These are phyloP conservation scores for Phyllotreta striolata DNA, from an alignment of 2,888 invertebrate species.

Conservation along the genomic window DNA sequence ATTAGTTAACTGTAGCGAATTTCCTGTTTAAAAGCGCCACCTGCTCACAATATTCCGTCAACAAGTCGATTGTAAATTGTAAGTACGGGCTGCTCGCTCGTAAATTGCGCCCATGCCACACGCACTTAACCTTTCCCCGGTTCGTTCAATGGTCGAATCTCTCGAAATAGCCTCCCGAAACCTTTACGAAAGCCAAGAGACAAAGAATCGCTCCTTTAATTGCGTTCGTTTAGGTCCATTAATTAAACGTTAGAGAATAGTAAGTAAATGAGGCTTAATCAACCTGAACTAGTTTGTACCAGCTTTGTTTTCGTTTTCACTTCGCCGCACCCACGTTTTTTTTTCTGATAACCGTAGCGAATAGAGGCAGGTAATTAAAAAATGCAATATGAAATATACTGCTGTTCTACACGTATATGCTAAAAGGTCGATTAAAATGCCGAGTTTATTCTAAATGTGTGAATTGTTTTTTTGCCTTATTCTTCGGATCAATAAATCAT, in stretches of 20 bases:
- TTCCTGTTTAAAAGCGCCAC: no score
- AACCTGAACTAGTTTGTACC: slow-evolving; percentile 35
- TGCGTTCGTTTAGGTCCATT: slow-evolving; percentile 33
- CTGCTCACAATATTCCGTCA: no score
- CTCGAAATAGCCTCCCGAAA: slow-evolving; percentile 29
- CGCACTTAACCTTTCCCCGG: slow-evolving; percentile 27
- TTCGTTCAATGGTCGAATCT: slow-evolving; percentile 23
- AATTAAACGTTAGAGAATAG: slow-evolving; percentile 25
- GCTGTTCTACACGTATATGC: no score
- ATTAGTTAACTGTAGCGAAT: no score
- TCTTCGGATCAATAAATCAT: no score
- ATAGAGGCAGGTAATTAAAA: slow-evolving; percentile 10
- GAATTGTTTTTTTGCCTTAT: no score
- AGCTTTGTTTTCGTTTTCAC: slow-evolving; percentile 30
- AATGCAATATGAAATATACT: not conserved
- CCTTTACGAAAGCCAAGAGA: slow-evolving; percentile 19
- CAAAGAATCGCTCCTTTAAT: slow-evolving; percentile 31
- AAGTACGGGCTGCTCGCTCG: no score
- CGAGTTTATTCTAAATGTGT: no score
- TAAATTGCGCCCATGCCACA: slow-evolving; percentile 5
- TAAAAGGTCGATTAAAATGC: no score
- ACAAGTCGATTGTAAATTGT: no score
- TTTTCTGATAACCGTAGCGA: slow-evolving; percentile 13
- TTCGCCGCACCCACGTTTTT: slow-evolving; percentile 22
- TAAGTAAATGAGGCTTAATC: slow-evolving; percentile 26